phyloP scores from a whole-genome alignment of 1,140 invertebrate genomes.

The Micrasema longulum region DNA sequence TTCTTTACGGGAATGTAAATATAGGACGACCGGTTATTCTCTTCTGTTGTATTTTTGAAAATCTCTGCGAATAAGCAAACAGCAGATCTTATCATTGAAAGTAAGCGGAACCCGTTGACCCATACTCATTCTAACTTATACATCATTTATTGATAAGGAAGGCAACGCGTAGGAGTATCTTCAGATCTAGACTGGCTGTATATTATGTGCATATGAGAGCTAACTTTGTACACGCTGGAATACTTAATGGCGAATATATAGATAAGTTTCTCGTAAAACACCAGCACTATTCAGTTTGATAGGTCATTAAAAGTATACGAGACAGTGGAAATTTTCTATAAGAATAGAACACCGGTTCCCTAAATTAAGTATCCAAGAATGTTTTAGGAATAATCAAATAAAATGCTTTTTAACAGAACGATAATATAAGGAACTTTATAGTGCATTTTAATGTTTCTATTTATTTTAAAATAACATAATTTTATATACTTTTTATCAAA shows the following conservation, averaged over 20 bases:
- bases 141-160: conserved; percentile 22
- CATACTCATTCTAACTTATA: conserved; percentile 5
- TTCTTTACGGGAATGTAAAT: no score
- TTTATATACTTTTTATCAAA: not conserved
- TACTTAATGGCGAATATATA: not conserved
- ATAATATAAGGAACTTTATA: not conserved
- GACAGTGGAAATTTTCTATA: no score
- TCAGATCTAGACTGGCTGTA: conserved; percentile 10
- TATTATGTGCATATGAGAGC: no score
- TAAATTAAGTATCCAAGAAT: conserved; percentile 1
- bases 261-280: conserved; percentile 16
- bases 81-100: conserved; percentile 6
- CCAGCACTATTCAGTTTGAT: conserved; percentile 8
- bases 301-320: conserved; percentile 17
- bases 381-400: conserved; percentile 11
- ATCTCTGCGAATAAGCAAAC: conserved; percentile 11
- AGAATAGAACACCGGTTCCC: no score
- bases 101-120: conserved; percentile 14
- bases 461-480: not conserved
- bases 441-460: conserved; percentile 1
- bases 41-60: not conserved
- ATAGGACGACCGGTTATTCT: no score
- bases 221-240: no score
- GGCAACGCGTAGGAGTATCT: conserved; percentile 12
- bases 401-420: not conserved